Conservation (phyloP, 2,113 vertebrate species). For the Panthera leo region DNA sequence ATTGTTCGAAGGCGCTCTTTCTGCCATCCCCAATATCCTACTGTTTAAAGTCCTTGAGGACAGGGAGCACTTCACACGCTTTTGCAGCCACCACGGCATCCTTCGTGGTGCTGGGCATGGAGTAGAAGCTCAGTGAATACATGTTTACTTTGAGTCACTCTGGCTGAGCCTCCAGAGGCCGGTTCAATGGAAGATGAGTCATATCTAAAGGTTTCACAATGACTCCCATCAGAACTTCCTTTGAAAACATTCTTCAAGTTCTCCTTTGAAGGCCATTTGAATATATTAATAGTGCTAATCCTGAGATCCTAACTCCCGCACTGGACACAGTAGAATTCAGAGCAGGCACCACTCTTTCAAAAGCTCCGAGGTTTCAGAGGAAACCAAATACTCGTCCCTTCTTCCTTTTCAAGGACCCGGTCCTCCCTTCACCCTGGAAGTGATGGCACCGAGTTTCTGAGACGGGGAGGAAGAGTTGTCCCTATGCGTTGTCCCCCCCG, state of each 20-base stretch:
- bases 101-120: too few relatives aligned
- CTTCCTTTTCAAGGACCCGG: background rate
- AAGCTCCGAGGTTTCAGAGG: background rate
- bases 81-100: too few relatives aligned
- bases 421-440: background rate
- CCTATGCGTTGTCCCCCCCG: background rate
- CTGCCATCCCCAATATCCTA: background rate
- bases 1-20: background rate
- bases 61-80: accelerated
- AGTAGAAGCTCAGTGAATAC: background rate
- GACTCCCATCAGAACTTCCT: background rate
- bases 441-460: accelerated
- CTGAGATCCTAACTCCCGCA: background rate
- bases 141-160: background rate
- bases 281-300: background rate
- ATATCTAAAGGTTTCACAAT: background rate
- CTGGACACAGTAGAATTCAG: background rate
- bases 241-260: background rate
- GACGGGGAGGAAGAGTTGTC: background rate
- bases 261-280: background rate
- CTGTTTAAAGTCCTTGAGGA: background rate
- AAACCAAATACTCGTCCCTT: background rate
- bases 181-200: background rate
- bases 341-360: background rate
- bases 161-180: background rate